Base-by-base conservation (phyloP, 2,888 invertebrate species). In the Pristionchus mayeri region DNA sequence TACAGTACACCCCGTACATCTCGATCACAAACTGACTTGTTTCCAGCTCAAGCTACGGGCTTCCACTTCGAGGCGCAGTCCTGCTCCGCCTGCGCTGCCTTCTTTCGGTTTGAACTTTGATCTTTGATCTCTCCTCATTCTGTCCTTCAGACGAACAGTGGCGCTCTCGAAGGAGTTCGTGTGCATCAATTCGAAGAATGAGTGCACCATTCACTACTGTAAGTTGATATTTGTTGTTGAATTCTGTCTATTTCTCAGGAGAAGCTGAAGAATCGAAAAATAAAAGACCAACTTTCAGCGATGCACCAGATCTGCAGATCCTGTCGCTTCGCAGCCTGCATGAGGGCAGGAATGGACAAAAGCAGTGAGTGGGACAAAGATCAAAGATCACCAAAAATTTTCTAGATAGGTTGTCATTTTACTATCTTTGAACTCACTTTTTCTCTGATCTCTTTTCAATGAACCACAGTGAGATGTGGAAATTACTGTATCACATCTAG, bases 51-150 rank as follows among this genome's bases (percentile, higher is more conserved):
- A 86, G 92, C 92, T 9, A 91, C 92, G 27, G 92, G 92, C 1
- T 91, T 89, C 80, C 92, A 92, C 83, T 92, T 92, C 80, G 91
- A 90, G 24, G 92, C 90, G 1, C 92, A 92, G 85, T 88, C 89
- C 3, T 91, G 91, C 67, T 88, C 87, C 0, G 92, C 92, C 1
- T 92, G 92, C 80, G 91, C 91, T 16, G 92, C 92, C 11, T 92
- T 91, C 84, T 92, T 92, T 84, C 85, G 92, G 67, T 84, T 48
- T 67, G 40, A 44, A 30, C 63, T 48, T 82, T 60, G 48, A 82
- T 80, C 80, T 78, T 78, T 78, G 6, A 7, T 75, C 40, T 50
- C 48, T 30, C 30, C 34, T 18, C 57, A 57, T 57, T n/a, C 24
- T 24, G 24, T 21, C 27, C 48, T 82, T 48, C 82, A 84, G 84